Percentiles rank a stretch among this genome's conserved stretches.
Conservation (phyloP, 1,140 invertebrate genomes). For the Hirudo medicinalis region DNA sequence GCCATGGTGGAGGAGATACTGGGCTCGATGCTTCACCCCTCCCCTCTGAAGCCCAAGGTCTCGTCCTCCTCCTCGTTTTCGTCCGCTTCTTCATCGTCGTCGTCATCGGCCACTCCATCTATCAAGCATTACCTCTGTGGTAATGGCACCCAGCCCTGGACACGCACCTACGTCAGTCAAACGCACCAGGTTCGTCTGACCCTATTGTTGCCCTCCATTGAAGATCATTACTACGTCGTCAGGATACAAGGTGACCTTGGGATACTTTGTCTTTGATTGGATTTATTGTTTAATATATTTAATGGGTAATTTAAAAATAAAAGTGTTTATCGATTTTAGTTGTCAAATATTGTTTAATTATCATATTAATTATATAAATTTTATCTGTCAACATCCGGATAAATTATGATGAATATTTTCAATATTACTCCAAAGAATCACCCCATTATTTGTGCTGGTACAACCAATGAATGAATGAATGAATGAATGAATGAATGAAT, state of each 20-base stretch:
- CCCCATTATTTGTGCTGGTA: too few species aligned
- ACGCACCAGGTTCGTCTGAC: neutral
- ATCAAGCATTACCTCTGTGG: conserved; percentile 3
- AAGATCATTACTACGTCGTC: neutral
- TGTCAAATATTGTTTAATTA: too few species aligned
- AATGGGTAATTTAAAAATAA: too few species aligned
- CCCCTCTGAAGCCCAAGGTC: neutral
- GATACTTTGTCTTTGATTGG: too few species aligned
- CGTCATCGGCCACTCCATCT: neutral
- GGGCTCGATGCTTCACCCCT: neutral
- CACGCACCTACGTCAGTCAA: neutral
- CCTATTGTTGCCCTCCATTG: neutral
- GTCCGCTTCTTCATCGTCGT: neutral
- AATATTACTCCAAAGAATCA: too few species aligned
- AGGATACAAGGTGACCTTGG: neutral
- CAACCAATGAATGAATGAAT: too few species aligned
- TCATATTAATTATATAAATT: too few species aligned
- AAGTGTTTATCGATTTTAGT: too few species aligned
- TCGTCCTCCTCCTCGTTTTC: neutral
- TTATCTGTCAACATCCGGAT: too few species aligned
- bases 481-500: too few species aligned
- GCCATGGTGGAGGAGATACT: neutral
- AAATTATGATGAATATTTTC: too few species aligned
- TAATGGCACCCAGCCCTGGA: neutral
- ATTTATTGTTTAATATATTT: too few species aligned